These are phyloP conservation scores for Ennomos erosarius DNA, from an alignment of 2,888 invertebrate genomes.

Conservation along the genomic window DNA sequence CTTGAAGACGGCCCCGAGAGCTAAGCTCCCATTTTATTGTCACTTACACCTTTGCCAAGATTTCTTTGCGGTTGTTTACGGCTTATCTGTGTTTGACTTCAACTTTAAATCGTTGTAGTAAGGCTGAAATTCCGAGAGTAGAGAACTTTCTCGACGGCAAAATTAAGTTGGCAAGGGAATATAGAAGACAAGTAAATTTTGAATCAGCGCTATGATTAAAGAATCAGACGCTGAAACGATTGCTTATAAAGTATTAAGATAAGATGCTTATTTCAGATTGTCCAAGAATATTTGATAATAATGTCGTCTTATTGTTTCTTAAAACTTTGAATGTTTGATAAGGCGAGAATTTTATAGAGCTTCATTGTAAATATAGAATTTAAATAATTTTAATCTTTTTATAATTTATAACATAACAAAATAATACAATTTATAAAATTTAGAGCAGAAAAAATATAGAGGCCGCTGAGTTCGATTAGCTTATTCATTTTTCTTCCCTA, in stretches of 20 bases:
- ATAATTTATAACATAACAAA: background rate
- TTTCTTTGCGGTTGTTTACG: constrained; percentile 65
- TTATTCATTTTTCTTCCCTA: no score
- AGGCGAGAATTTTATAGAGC: constrained; percentile 26
- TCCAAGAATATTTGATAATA: constrained; percentile 67
- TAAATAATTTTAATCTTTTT: constrained; percentile 9
- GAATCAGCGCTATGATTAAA: constrained; percentile 75
- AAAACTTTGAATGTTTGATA: constrained; percentile 45
- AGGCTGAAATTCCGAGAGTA: constrained; percentile 44
- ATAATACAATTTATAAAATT: background rate
- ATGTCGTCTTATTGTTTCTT: constrained; percentile 57
- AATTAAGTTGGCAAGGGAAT: constrained; percentile 48
- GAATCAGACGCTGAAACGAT: constrained; percentile 77
- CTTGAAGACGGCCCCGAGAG: constrained; percentile 82
- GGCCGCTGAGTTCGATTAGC: no score
- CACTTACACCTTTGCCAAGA: constrained; percentile 80
- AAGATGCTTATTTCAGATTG: constrained; percentile 71
- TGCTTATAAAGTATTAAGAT: constrained; percentile 76
- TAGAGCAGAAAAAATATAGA: no score
- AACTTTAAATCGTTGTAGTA: constrained; percentile 44
- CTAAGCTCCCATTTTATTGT: constrained; percentile 83
- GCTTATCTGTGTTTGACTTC: constrained; percentile 46
- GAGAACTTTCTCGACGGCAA: constrained; percentile 31
- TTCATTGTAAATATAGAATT: no score
- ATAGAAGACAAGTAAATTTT: constrained; percentile 74